Conservation (phyloP, 2,888 invertebrate species). For the Lissocephala sabroskyi region DNA sequence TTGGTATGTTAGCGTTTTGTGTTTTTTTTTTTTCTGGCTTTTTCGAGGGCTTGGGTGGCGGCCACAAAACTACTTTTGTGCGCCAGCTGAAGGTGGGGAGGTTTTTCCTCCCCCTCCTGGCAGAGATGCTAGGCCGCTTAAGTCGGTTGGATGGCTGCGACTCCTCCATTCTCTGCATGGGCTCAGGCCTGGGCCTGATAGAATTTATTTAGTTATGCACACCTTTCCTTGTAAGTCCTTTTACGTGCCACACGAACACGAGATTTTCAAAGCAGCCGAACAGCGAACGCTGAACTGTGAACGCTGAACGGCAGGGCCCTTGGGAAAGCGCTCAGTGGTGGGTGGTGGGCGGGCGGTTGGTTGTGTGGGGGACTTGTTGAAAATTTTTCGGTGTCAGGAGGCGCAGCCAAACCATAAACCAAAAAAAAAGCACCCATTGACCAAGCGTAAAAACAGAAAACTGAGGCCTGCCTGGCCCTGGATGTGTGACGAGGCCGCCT, state of each 20-base stretch:
- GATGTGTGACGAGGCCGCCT: background rate
- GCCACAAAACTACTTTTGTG: background rate
- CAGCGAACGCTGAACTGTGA: no score
- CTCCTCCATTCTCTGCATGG: no score
- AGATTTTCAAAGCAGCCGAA: no score
- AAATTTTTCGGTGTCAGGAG: constrained; percentile 2
- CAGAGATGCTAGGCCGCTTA: constrained; percentile 15
- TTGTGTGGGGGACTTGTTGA: background rate
- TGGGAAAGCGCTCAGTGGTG: no score
- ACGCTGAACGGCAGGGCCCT: no score
- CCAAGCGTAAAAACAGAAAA: background rate
- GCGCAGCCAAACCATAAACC: background rate
- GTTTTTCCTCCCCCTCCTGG: constrained; percentile 1
- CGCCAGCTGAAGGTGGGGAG: background rate
- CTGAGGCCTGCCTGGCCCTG: background rate
- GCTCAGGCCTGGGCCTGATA: constrained; percentile 40
- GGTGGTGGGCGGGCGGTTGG: no score
- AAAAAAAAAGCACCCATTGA: no score
- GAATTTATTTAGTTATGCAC: constrained; percentile 65
- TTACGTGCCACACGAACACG: constrained; percentile 53
- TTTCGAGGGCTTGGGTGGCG: no score
- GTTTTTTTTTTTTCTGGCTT: no score
- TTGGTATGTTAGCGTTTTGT: background rate
- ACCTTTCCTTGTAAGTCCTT: constrained; percentile 56
- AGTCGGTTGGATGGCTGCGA: constrained; percentile 7